Conservation (phyloP, 1,140 invertebrate species). For the Diorhabda carinulata region DNA sequence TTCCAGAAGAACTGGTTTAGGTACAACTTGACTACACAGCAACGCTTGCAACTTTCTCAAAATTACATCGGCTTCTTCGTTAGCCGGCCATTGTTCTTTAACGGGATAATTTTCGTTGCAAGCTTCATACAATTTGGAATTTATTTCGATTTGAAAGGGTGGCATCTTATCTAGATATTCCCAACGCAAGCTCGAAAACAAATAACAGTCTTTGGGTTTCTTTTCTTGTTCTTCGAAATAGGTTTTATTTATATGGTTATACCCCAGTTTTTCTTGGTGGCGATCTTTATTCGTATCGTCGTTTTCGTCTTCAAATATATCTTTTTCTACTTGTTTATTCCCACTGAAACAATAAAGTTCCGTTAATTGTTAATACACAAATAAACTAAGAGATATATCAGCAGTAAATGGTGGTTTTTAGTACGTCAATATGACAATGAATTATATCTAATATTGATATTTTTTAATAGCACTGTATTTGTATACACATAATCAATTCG, state of each 20-base stretch:
- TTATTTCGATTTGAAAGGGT: conserved; percentile 46
- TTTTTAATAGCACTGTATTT: too few relatives aligned
- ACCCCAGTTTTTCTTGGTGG: conserved; percentile 33
- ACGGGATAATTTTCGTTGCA: conserved; percentile 34
- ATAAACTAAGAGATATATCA: too few relatives aligned
- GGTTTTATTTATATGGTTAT: conserved; percentile 32
- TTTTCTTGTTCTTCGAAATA: conserved; percentile 38
- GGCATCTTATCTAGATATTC: conserved; percentile 53
- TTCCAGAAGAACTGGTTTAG: conserved; percentile 40
- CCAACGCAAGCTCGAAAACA: conserved; percentile 50
- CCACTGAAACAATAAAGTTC: background rate
- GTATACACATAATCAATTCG: too few relatives aligned
- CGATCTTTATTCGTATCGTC: conserved; percentile 37
- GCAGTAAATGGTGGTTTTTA: too few relatives aligned
- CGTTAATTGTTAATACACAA: too few relatives aligned
- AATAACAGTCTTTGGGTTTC: conserved; percentile 42
- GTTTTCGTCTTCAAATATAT: conserved; percentile 8
- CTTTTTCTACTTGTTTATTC: conserved; percentile 6
- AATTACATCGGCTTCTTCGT: conserved; percentile 39
- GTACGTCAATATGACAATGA: too few relatives aligned
- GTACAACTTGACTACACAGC: conserved; percentile 41
- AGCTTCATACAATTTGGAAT: conserved; percentile 37
- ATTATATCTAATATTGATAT: too few relatives aligned
- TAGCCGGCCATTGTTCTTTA: conserved; percentile 15
- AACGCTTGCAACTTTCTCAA: conserved; percentile 45